Conservation (phyloP, 1,140 invertebrate genomes). For the Achroia grisella region DNA sequence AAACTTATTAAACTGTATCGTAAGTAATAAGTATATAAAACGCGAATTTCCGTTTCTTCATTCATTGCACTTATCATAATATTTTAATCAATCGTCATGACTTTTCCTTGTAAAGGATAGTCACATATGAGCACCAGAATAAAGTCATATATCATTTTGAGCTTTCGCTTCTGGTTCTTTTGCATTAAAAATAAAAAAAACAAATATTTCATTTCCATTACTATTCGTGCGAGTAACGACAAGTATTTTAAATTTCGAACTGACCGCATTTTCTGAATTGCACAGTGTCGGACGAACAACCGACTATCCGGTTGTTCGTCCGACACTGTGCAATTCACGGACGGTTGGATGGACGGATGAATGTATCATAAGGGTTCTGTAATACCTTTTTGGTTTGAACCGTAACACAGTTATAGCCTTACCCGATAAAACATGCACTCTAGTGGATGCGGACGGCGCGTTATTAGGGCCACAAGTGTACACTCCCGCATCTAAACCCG, state of each 20-base stretch:
- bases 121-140: no score
- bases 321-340: no score
- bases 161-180: no score
- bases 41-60: no score
- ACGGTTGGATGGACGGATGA: not conserved
- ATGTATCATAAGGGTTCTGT: not conserved
- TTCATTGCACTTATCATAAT: not conserved
- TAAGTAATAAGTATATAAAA: no score
- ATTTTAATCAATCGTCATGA: no score
- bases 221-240: not conserved
- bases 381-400: not conserved
- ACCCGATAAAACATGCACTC: slow-evolving; percentile 90
- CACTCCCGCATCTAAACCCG: slow-evolving; percentile 81
- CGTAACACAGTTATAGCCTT: slow-evolving; percentile 32
- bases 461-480: slow-evolving; percentile 87
- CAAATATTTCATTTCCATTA: not conserved
- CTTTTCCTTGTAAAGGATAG: no score
- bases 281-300: not conserved
- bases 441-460: slow-evolving; percentile 81
- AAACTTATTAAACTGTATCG: slow-evolving; percentile 3
- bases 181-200: no score
- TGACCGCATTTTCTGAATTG: not conserved
- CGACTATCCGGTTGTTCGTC: no score
- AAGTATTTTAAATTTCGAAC: not conserved
- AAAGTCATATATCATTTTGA: no score